Percentiles rank a stretch among this genome's conserved stretches.
phyloP scores from a whole-genome alignment of 2,113 vertebrate genomes.

The Verasper variegatus region DNA sequence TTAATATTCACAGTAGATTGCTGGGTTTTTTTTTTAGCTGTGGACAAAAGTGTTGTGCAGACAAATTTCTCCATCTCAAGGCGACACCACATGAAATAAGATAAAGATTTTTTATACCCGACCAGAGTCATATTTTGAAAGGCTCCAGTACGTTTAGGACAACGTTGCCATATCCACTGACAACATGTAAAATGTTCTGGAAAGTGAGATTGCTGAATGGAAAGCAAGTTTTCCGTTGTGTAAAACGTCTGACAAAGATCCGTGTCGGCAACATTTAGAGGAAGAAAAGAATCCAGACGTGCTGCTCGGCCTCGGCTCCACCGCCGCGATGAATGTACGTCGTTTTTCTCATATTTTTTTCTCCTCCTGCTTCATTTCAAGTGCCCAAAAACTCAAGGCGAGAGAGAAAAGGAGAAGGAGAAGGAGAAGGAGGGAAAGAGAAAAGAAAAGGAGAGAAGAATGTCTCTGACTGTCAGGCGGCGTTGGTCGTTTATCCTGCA shows the following conservation, averaged over 20 bases:
- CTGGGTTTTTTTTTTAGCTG: not conserved
- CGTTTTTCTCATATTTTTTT: not conserved
- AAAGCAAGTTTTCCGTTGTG: not conserved
- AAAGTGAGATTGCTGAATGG: conserved; percentile 12
- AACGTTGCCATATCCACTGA: conserved; percentile 4
- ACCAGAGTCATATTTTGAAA: not conserved
- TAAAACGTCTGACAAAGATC: conserved; percentile 34
- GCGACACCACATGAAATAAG: not conserved
- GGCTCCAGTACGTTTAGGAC: not conserved
- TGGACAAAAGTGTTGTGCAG: not conserved
- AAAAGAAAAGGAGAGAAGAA: conserved; percentile 31
- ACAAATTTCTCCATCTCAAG: not conserved
- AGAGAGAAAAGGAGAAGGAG: conserved; percentile 2
- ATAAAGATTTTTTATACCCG: not conserved
- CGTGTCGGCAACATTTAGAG: conserved; percentile 40
- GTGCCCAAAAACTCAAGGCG: conserved; percentile 45
- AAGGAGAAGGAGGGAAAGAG: not conserved
- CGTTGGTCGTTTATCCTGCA: conserved; percentile 61
- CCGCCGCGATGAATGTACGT: conserved; percentile 38
- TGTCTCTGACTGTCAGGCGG: conserved; percentile 54
- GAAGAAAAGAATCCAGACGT: conserved; percentile 32
- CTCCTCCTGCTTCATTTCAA: conserved; percentile 44
- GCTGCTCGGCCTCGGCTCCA: conserved; percentile 20
- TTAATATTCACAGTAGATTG: not conserved
- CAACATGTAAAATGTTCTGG: conserved; percentile 24